Evolutionary conservation across 1,140 invertebrate genomes (phyloP), one percentile per base, ranked within the genome.

Genomic region (Rhopalosiphum padi): DNA sequence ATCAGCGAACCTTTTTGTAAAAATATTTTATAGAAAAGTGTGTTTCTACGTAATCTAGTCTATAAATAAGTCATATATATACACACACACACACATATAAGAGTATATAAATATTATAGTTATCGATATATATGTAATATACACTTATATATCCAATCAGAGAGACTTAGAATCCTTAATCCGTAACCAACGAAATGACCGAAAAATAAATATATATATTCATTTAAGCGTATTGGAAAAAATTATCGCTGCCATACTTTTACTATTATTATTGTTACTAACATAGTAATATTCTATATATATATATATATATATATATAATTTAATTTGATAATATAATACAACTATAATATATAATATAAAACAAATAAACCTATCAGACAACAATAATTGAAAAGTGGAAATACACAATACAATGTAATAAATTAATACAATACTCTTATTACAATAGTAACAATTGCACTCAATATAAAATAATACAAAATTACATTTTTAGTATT

Each of bases 1-100:
- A 51, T 88, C 86, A 55, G 23, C 8, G 21, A 90, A 90, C 51
- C 88, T 90, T 90, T 90, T 90, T 55, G 22, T 41, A 37, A 37
- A 55, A 90, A 90, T 15, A 90, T 53, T 25, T 90, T 53, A 37
- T 43, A 55, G n/a, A 41, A 25, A 55, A 55, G 87, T 55, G 35
- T 90, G 23, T 90, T 8, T 25, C 7, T 21, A 55, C 35, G 51
- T 90, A 55, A 90, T 90, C 88, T 90, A 23, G 35, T 55, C n/a
- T 55, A 90, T n/a, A 90, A 55, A 53, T 51, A 37, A 55, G 11
- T 22, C 23, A 43, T 25, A 43, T 43, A 41, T 15, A 43, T 85
- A 15, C 4, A 6, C 21, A 21, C 9, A 15, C 3, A 6, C 15
- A 21, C 9, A 82, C 9, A 82, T 22, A 83, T 77, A 77, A 11